These are phyloP conservation scores for Bryconaethiops microstoma DNA, from an alignment of 2,797 vertebrate species.

Conservation along the genomic window DNA sequence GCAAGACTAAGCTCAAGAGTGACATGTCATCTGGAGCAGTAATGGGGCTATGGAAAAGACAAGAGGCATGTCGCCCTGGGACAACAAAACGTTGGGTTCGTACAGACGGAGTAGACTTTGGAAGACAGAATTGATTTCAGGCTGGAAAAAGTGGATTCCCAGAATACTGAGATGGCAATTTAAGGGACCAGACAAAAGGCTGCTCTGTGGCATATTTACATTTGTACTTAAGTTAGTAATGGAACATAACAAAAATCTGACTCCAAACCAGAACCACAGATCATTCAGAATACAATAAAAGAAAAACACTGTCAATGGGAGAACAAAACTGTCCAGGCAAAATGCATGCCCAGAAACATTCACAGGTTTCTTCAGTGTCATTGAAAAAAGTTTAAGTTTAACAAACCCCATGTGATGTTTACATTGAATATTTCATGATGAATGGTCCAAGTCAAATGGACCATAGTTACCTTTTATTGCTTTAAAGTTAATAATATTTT, in stretches of 20 bases:
- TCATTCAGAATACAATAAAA: slow-evolving; percentile 21
- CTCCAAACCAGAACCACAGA: slow-evolving; percentile 20
- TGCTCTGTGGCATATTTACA: slow-evolving; percentile 39
- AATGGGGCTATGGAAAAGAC: slow-evolving; percentile 75
- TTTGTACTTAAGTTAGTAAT: slow-evolving; percentile 32
- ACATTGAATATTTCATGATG: background rate
- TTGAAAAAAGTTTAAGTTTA: background rate
- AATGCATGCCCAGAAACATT: no score
- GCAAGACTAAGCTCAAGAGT: slow-evolving; percentile 77
- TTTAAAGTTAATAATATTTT: background rate
- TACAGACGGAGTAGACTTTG: slow-evolving; percentile 32
- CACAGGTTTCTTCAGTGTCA: no score
- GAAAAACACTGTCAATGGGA: slow-evolving; percentile 4
- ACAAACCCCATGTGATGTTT: background rate
- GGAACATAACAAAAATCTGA: slow-evolving; percentile 31
- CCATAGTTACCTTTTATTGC: no score
- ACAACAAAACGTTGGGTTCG: slow-evolving; percentile 16
- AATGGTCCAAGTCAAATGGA: background rate
- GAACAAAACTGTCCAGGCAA: background rate
- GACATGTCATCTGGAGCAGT: slow-evolving; percentile 85
- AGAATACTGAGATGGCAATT: slow-evolving; percentile 39
- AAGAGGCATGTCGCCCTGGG: slow-evolving; percentile 57
- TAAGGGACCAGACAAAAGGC: slow-evolving; percentile 37
- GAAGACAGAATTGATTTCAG: slow-evolving; percentile 37
- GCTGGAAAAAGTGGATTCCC: slow-evolving; percentile 37